Evolutionary conservation across 2,888 invertebrate genomes (phyloP), one percentile per base, ranked within the genome.

Genomic region (Leucophenga maculata): DNA sequence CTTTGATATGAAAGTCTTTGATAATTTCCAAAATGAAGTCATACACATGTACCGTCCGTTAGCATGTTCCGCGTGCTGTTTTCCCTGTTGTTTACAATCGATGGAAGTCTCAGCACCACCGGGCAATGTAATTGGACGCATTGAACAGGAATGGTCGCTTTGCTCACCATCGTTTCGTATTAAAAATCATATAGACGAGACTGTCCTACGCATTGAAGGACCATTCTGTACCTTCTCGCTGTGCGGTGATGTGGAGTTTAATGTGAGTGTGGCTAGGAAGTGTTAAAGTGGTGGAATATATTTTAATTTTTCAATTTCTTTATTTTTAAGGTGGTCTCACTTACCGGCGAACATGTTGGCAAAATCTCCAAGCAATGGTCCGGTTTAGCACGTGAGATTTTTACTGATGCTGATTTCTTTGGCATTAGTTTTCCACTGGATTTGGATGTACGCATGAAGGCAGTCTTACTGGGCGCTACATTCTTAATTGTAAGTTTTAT

Each of bases 361-460:
- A 93, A 92, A 86, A 97, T 98, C 78, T 94, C 94, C 0, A 97
- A 97, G 86, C 94, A 96, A 85, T 97, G 97, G 97, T 92, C 94
- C 0, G 97, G 97, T 0, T 82, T 96, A 59, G 90, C 92, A 0
- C 92, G 94, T 69, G 97, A 97, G 89, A 89, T 92, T 71, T 96
- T 96, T 86, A 95, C 96, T 0, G 95, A 96, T 89, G 91, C 95
- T 0, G 96, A 97, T 87, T 93, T 93, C 88, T 97, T 97, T 88
- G 96, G 96, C 31, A 93, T 97, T 72, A 92, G 92, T n/a, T 97
- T 98, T 87, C 97, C 97, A 0, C 90, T 94, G 90, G 96, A 97
- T 88, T 89, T 97, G 83, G 96, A 97, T 86, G 94, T 94, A 57
- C 92, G 93, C 86, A 93, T 95, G 90, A 95, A 95, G 86, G 95